Percentiles rank a stretch among this genome's conserved stretches.
Evolutionary conservation across 1,140 invertebrate species (phyloP).

Genomic region (Rhyacophila brunnea): DNA sequence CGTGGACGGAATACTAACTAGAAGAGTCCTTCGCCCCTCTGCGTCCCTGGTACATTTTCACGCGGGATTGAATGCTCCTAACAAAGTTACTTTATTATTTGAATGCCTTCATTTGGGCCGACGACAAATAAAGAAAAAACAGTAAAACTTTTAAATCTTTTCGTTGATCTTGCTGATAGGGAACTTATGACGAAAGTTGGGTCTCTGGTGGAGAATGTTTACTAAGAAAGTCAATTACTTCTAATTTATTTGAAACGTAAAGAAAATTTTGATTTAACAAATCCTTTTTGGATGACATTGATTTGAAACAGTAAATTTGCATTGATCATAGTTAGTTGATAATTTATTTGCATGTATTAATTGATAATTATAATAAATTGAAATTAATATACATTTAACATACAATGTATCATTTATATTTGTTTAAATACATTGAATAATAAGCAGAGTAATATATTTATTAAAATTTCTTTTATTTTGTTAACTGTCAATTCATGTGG

Average conservation of each 20-base stretch:
- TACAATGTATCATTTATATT: too few relatives aligned
- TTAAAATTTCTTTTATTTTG: too few relatives aligned
- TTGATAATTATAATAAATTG: too few relatives aligned
- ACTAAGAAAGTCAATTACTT: background rate
- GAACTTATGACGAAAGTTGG: slow-evolving; percentile 19
- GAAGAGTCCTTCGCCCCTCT: slow-evolving; percentile 12
- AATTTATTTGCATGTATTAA: too few relatives aligned
- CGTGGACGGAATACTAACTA: slow-evolving; percentile 24
- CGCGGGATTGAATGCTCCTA: slow-evolving; percentile 27
- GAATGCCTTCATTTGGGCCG: slow-evolving; percentile 31
- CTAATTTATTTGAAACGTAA: background rate
- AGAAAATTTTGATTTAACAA: background rate
- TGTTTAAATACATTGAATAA: too few relatives aligned
- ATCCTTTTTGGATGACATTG: too few relatives aligned
- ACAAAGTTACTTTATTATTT: slow-evolving; percentile 33
- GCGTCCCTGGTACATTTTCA: slow-evolving; percentile 12
- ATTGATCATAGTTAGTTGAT: too few relatives aligned
- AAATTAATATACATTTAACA: too few relatives aligned
- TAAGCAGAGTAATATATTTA: too few relatives aligned
- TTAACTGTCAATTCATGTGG: too few relatives aligned
- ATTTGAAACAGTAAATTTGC: too few relatives aligned
- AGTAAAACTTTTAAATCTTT: slow-evolving; percentile 15
- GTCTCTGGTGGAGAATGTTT: background rate
- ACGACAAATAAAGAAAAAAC: slow-evolving; percentile 21
- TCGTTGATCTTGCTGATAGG: slow-evolving; percentile 14